These are phyloP conservation scores for Helostoma temminkii DNA, from an alignment of 2,797 vertebrate genomes.

Conservation along the genomic window DNA sequence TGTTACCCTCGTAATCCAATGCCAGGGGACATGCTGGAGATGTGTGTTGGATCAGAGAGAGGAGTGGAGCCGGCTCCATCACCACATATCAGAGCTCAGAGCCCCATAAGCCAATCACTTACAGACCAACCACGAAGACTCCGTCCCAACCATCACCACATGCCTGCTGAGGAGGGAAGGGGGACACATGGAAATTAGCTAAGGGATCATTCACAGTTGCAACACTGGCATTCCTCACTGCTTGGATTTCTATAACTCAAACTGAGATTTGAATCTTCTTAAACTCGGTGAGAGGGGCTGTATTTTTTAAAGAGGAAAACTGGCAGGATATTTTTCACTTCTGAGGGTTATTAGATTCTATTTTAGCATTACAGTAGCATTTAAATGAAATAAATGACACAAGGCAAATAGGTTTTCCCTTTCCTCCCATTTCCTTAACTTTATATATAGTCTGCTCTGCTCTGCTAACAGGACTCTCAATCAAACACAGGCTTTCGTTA, in stretches of 20 bases:
- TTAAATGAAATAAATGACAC: slow-evolving; percentile 48
- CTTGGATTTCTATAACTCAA: slow-evolving; percentile 53
- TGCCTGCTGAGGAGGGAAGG: slow-evolving; percentile 51
- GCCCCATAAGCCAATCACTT: slow-evolving; percentile 68
- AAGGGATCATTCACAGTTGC: slow-evolving; percentile 63
- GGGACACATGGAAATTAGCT: slow-evolving; percentile 66
- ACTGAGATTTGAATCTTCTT: slow-evolving; percentile 35
- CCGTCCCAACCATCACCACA: slow-evolving; percentile 62
- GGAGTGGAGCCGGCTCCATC: slow-evolving; percentile 59
- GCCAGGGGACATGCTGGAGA: slow-evolving; percentile 58
- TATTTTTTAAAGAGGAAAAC: slow-evolving; percentile 37
- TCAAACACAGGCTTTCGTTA: slow-evolving; percentile 46
- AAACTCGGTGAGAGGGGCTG: slow-evolving; percentile 20
- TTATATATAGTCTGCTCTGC: slow-evolving; percentile 60
- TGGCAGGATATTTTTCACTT: slow-evolving; percentile 43
- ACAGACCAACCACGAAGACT: slow-evolving; percentile 77
- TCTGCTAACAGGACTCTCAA: slow-evolving; percentile 37
- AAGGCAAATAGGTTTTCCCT: slow-evolving; percentile 63
- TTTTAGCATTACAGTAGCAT: slow-evolving; percentile 50
- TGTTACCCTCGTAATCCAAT: slow-evolving; percentile 47
- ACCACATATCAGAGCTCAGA: slow-evolving; percentile 59
- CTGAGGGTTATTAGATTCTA: slow-evolving; percentile 49
- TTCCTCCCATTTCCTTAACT: slow-evolving; percentile 43
- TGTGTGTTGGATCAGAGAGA: slow-evolving; percentile 64
- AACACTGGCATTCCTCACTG: slow-evolving; percentile 58